Evolutionary conservation across 2,797 vertebrate genomes (phyloP), one percentile per base, ranked within the genome.

Genomic region (Brachyrhaphis roseni): DNA sequence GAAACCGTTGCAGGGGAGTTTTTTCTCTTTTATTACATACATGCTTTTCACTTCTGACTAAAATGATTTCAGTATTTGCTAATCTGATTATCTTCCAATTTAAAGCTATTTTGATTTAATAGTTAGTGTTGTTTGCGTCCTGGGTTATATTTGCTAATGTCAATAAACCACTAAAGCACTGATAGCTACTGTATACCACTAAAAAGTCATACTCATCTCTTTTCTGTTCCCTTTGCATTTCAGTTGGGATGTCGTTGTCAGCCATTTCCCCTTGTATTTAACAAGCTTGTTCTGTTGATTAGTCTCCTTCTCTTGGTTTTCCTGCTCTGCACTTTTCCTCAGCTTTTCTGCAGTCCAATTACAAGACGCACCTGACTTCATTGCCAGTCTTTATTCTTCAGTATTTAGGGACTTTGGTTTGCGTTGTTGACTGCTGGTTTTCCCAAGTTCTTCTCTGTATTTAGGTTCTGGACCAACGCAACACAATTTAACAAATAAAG

Each of bases 21-120:
- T 80, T 5, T 28, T 76, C 59, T 31, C 12, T 26, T 59, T 41
- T 46, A 59, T 47, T 80, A 26, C 49, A 28, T 15, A 31, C 12
- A 36, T 79, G 59, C 26, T 83, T 82, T 51, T 74, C 59, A 23
- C 15, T 64, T 49, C 36, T 46, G 23, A 31, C 4, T 51, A 28
- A 75, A 75, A 10, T 39, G 8, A 39, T 66, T 39, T 20, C 34
- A 39, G 36, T 12, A 20, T 39, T 36, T 66, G 23, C 18, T 36
- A 66, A 66, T 23, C 39, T 39, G 8, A 18, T 39, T 39, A 39
- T 66, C 36, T 39, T 66, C 18, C 34, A 66, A 13, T 23, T 4
- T 4, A 39, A 39, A 10, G 64, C 36, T 66, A 57, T 57, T 57
- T 57, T 23, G 49, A 23, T 51, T 23, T 51, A 51, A 23, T 51